Evolutionary conservation across 2,113 vertebrate genomes (phyloP), one percentile per base, ranked within the genome.

Genomic region (Campylomormyrus tamandua): DNA sequence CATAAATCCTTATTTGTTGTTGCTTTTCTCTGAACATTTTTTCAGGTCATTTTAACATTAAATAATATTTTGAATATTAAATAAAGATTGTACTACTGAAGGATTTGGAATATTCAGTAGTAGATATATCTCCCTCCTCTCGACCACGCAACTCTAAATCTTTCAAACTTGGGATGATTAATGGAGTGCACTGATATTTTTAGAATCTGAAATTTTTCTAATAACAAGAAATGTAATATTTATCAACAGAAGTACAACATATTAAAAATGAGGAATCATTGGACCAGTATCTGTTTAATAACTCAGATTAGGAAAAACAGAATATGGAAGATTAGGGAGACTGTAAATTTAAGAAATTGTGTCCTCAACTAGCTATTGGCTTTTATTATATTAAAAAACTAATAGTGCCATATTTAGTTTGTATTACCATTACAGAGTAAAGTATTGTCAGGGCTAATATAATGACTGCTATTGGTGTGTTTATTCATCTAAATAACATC

Each of bases 81-180:
- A 48, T 46, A 84, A 84, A 84, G 8, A 46, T 84, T 84, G 24
- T 84, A n/a, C 83, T 88, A 74, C 62, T 88, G 58, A 49, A 88
- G 58, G 87, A 49, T 49, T 88, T 15, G 42, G 45, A 49, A 74
- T 45, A 50, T n/a, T 46, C 24, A 21, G 56, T 9, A 62, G 56
- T 9, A 62, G 31, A 84, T 48, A 24, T 84, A n/a, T 84, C n/a
- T 11, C 19, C 24, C 3, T 46, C 8, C 39, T 24, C 21, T 48
- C 24, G 3, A n/a, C 7, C 21, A 84, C 3, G 0, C 42, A 48
- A 77, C 70, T 24, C 80, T 21, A 80, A 80, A 83, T 83, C 31
- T 17, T 13, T 45, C 45, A 84, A 46, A 84, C 83, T n/a, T 84
- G 8, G 19, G 21, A 48, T 84, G 42, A 84, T 53, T 27, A 58